Evolutionary conservation across 2,113 vertebrate species (phyloP).

Genomic region (Noturus placidus): DNA sequence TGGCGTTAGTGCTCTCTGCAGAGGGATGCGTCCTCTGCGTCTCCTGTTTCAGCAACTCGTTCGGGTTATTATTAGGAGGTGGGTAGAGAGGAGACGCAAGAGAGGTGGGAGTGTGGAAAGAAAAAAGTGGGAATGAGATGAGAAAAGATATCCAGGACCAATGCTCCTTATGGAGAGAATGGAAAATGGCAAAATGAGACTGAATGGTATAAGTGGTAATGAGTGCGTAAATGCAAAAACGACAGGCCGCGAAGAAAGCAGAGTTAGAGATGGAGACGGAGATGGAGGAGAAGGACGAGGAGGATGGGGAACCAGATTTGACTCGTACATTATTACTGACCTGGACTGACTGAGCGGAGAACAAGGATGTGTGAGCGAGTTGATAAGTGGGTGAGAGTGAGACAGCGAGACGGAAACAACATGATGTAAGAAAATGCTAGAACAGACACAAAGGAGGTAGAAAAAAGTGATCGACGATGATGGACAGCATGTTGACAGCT

Average conservation of each 20-base stretch:
- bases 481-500: not conserved
- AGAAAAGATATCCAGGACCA: slow-evolving; percentile 22
- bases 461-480: not conserved
- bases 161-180: not conserved
- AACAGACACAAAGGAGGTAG: not conserved
- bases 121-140: slow-evolving; percentile 15
- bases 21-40: slow-evolving; percentile 27
- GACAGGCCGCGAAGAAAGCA: not conserved
- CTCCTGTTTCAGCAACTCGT: slow-evolving; percentile 29
- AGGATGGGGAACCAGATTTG: slow-evolving; percentile 38
- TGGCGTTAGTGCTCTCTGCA: slow-evolving; percentile 27
- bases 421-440: not conserved
- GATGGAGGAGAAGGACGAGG: not conserved
- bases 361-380: not conserved
- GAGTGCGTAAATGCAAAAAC: slow-evolving; percentile 21
- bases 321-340: slow-evolving; percentile 64
- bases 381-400: not conserved
- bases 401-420: slow-evolving; percentile 32
- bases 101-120: slow-evolving; percentile 13
- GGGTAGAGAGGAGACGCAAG: not conserved
- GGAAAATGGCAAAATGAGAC: not conserved
- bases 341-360: slow-evolving; percentile 60
- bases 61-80: slow-evolving; percentile 49
- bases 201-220: not conserved
- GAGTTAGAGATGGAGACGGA: not conserved